Percentiles rank a stretch among this genome's conserved stretches.
These are phyloP conservation scores for Chitala chitala DNA, from an alignment of 2,113 vertebrate genomes.

Conservation along the genomic window DNA sequence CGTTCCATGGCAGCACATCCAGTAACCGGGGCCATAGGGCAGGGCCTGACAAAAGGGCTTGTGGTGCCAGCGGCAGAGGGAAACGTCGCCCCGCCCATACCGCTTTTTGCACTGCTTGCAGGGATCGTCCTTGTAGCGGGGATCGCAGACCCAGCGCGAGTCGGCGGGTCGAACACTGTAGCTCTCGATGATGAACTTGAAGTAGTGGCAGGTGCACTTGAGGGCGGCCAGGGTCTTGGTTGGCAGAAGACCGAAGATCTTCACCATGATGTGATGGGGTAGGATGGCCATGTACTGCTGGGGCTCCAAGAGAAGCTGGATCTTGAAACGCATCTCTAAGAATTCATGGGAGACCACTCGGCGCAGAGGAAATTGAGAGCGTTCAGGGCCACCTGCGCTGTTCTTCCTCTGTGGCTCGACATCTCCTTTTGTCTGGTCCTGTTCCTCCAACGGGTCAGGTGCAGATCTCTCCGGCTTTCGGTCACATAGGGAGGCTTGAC, in stretches of 20 bases:
- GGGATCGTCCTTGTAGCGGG: conserved; percentile 88
- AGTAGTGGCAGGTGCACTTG: conserved; percentile 87
- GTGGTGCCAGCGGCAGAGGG: conserved; percentile 90
- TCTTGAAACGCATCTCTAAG: conserved; percentile 79
- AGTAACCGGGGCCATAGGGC: conserved; percentile 88
- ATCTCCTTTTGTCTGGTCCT: neutral
- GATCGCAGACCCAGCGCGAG: conserved; percentile 90
- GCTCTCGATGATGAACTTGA: conserved; percentile 81
- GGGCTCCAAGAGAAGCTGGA: conserved; percentile 87
- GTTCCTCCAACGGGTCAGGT: conserved; percentile 11
- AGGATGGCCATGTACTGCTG: conserved; percentile 81
- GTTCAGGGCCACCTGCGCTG: conserved; percentile 38
- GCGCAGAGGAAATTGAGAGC: conserved; percentile 56
- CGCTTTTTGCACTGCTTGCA: conserved; percentile 95
- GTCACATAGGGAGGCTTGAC: conserved; percentile 4
- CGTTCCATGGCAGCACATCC: conserved; percentile 89
- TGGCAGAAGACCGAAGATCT: conserved; percentile 79
- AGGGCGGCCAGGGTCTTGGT: conserved; percentile 83
- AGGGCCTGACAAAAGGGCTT: conserved; percentile 92
- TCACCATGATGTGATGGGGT: conserved; percentile 86
- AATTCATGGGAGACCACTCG: conserved; percentile 77
- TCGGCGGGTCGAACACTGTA: conserved; percentile 86
- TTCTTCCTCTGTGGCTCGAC: conserved; percentile 13
- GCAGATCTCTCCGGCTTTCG: neutral
- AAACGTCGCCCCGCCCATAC: conserved; percentile 81